A percentile compares a stretch with the other conserved stretches of the same genome.
Conservation (phyloP, 2,113 vertebrate genomes). For the Stegostoma tigrinum region DNA sequence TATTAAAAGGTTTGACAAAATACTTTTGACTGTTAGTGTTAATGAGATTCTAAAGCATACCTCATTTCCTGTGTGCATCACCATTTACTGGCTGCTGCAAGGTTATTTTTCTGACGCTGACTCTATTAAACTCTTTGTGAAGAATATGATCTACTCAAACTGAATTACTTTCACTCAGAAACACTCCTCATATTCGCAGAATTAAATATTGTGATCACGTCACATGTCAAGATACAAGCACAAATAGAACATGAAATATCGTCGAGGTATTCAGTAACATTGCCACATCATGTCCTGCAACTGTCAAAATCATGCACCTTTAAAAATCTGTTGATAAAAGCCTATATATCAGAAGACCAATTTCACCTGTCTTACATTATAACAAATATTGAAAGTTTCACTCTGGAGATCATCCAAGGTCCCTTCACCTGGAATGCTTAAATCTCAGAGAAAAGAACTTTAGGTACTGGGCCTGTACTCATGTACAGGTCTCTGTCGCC, state of each 20-base stretch:
- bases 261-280: background rate
- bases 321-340: background rate
- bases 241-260: background rate
- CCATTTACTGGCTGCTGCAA: background rate
- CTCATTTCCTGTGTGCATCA: background rate
- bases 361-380: no score
- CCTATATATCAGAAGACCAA: no score
- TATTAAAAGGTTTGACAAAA: background rate
- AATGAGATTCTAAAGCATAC: background rate
- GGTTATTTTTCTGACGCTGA: background rate
- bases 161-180: slow-evolving; percentile 20
- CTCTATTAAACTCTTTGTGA: background rate
- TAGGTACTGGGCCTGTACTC: background rate
- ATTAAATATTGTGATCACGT: background rate
- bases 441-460: background rate
- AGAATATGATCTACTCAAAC: background rate
- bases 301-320: background rate
- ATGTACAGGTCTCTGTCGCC: background rate
- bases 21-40: background rate
- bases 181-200: background rate
- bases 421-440: background rate
- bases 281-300: background rate
- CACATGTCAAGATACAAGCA: background rate
- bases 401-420: background rate
- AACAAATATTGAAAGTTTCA: background rate